Percentiles rank a stretch among this genome's conserved stretches.
phyloP scores from a whole-genome alignment of 2,888 invertebrate species.

The Ennomos fuscantarius region DNA sequence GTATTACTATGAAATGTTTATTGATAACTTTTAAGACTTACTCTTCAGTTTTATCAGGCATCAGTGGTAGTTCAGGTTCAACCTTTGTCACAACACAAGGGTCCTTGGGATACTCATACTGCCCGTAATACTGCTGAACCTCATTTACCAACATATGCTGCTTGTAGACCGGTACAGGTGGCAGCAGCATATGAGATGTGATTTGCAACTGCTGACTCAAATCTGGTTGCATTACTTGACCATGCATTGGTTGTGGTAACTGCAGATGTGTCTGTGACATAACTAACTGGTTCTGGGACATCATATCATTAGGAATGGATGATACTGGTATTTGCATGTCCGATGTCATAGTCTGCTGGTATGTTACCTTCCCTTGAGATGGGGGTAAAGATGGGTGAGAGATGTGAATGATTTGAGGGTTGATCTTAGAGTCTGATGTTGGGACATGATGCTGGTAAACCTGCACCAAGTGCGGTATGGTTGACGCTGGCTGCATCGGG shows the following conservation, averaged over 20 bases:
- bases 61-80: constrained; percentile 51
- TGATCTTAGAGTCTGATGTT: constrained; percentile 51
- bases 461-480: constrained; percentile 70
- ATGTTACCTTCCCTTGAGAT: constrained; percentile 66
- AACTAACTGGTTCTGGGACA: constrained; percentile 68
- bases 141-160: constrained; percentile 69
- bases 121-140: constrained; percentile 64
- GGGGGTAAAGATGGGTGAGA: constrained; percentile 62
- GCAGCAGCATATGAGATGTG: constrained; percentile 69
- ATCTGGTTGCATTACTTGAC: constrained; percentile 60
- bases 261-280: constrained; percentile 70
- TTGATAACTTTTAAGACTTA: constrained; percentile 46
- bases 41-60: constrained; percentile 57
- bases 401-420: constrained; percentile 63
- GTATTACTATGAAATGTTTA: no score
- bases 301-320: constrained; percentile 59
- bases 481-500: constrained; percentile 58
- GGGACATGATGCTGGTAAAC: constrained; percentile 69
- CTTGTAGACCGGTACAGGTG: constrained; percentile 62
- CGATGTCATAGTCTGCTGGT: constrained; percentile 66
- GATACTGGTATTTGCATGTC: constrained; percentile 65
- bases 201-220: constrained; percentile 66
- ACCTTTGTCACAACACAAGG: constrained; percentile 61
- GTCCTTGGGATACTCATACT: constrained; percentile 68
- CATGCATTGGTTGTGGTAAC: constrained; percentile 51